A percentile compares a stretch with the other conserved stretches of the same genome.
These are phyloP conservation scores for Plemyria rubiginata DNA, from an alignment of 2,888 invertebrate species.

Conservation along the genomic window DNA sequence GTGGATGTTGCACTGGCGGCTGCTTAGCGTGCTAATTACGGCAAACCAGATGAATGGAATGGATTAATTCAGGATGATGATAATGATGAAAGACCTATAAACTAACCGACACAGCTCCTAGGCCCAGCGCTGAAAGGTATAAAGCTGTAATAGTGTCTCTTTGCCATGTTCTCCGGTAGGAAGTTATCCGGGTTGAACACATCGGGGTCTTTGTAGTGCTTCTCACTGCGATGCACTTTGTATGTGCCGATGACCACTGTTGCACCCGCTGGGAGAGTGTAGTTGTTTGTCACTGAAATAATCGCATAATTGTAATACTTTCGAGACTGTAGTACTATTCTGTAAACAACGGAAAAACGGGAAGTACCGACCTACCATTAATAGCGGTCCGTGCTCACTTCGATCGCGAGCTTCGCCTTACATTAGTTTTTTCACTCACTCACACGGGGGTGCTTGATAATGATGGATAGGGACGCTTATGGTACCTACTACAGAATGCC, in stretches of 20 bases:
- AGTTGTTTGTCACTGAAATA: slow-evolving; percentile 84
- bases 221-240: slow-evolving; percentile 87
- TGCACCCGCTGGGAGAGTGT: slow-evolving; percentile 88
- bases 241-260: slow-evolving; percentile 88
- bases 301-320: not conserved
- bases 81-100: not conserved
- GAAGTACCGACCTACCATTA: too few relatives aligned
- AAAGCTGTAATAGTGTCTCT: slow-evolving; percentile 91
- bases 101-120: slow-evolving; percentile 89
- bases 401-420: too few relatives aligned
- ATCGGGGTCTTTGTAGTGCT: slow-evolving; percentile 88
- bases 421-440: too few relatives aligned
- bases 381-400: too few relatives aligned
- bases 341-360: too few relatives aligned
- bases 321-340: too few relatives aligned
- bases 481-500: too few relatives aligned
- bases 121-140: slow-evolving; percentile 93
- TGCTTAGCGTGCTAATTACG: too few relatives aligned
- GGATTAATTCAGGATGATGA: slow-evolving; percentile 42
- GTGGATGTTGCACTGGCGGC: too few relatives aligned
- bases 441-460: too few relatives aligned
- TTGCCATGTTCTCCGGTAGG: slow-evolving; percentile 89
- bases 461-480: too few relatives aligned
- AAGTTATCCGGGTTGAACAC: slow-evolving; percentile 92
- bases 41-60: too few relatives aligned